Percentiles rank a stretch among this genome's conserved stretches.
These are phyloP conservation scores for Gavialis gangeticus DNA, from an alignment of 2,113 vertebrate species.

Conservation along the genomic window DNA sequence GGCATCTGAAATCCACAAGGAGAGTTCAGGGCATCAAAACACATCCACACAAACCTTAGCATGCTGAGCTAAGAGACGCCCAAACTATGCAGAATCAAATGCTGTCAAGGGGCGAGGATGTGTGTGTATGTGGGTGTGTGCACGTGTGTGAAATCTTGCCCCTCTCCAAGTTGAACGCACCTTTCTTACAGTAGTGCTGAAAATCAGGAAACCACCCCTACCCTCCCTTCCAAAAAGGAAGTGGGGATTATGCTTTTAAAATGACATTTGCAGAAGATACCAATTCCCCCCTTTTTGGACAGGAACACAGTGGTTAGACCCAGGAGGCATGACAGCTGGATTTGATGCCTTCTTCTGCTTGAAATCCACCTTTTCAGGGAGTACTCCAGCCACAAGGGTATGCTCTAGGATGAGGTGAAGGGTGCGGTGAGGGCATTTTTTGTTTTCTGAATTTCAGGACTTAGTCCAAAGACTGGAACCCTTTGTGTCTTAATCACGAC, in stretches of 20 bases:
- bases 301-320: accelerated
- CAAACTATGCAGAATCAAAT: not conserved
- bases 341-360: not conserved
- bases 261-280: not conserved
- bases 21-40: not conserved
- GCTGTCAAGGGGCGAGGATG: not conserved
- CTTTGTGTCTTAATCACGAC: not conserved
- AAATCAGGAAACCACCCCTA: not conserved
- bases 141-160: not conserved
- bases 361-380: too few species aligned
- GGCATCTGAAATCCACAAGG: too few species aligned
- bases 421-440: too few species aligned
- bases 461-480: not conserved
- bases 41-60: not conserved
- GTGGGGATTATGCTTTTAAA: not conserved
- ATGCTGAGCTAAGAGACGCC: too few species aligned
- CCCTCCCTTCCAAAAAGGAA: not conserved
- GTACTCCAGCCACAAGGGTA: not conserved
- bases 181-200: not conserved
- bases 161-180: not conserved
- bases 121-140: not conserved
- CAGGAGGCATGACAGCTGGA: too few species aligned
- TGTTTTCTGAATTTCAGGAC: too few species aligned
- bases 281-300: not conserved
- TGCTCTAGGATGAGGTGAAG: not conserved